phyloP scores from a whole-genome alignment of 2,888 invertebrate genomes.

The Julus scanicus region DNA sequence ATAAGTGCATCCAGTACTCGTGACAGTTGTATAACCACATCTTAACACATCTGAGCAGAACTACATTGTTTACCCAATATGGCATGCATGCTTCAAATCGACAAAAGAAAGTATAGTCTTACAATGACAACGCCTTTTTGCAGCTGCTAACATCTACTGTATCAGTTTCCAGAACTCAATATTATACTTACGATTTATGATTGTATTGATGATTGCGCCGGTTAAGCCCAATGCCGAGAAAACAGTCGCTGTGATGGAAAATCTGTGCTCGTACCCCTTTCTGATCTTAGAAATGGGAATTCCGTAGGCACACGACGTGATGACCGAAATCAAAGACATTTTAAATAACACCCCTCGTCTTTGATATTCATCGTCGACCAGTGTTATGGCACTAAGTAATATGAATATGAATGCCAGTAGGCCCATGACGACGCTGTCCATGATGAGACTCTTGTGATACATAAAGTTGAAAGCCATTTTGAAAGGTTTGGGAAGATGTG shows the following conservation, averaged over 20 bases:
- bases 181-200: not conserved
- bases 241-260: slow-evolving; percentile 20
- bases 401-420: not conserved
- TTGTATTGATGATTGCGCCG: not conserved
- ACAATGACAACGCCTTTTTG: not conserved
- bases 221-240: not conserved
- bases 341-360: not conserved
- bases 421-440: slow-evolving; percentile 41
- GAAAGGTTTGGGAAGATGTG: not conserved
- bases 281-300: slow-evolving; percentile 29
- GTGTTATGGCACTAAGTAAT: not conserved
- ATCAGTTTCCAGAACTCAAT: not conserved
- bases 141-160: not conserved
- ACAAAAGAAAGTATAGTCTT: not conserved
- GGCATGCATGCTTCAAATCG: no score
- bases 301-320: slow-evolving; percentile 34
- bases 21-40: no score
- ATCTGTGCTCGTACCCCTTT: not conserved
- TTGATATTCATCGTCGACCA: not conserved
- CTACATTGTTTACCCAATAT: no score
- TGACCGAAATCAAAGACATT: not conserved
- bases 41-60: no score
- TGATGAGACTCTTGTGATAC: not conserved
- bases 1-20: no score
- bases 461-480: not conserved